Conservation (phyloP, 2,797 vertebrate genomes). For the Apogon talboti region DNA sequence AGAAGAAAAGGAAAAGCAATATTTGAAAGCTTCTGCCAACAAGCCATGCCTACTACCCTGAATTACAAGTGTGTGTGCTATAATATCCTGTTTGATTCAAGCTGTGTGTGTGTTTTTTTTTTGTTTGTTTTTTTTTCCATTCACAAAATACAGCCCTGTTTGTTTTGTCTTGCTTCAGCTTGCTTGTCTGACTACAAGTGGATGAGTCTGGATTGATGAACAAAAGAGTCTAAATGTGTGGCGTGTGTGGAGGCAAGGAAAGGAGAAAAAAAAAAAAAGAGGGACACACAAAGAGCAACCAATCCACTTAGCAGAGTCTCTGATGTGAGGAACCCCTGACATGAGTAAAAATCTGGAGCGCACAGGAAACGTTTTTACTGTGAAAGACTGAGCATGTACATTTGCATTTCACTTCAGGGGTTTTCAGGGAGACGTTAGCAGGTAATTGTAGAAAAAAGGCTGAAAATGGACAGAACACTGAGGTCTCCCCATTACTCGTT, state of each 20-base stretch:
- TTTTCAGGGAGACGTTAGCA: no score
- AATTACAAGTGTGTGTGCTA: conserved; percentile 30
- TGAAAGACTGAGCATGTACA: not conserved
- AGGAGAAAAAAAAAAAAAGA: not conserved
- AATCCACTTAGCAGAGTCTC: conserved; percentile 35
- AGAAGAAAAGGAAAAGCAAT: conserved; percentile 7
- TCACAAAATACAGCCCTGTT: conserved; percentile 46
- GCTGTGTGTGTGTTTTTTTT: not conserved
- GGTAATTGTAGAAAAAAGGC: not conserved
- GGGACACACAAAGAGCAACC: conserved; percentile 12
- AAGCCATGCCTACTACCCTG: not conserved
- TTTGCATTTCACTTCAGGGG: not conserved
- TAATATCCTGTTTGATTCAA: conserved; percentile 37
- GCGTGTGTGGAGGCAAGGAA: conserved; percentile 9
- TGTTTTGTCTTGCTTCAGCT: conserved; percentile 37
- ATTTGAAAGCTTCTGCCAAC: conserved; percentile 21
- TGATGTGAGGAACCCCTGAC: conserved; percentile 32
- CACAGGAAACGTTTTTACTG: not conserved
- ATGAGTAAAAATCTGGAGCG: not conserved
- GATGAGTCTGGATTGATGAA: conserved; percentile 47
- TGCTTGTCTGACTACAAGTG: conserved; percentile 41
- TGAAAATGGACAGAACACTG: not conserved
- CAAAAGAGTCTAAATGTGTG: conserved; percentile 28
- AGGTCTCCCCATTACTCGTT: no score
- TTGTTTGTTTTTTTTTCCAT: conserved; percentile 52